Evolutionary conservation across 2,113 vertebrate genomes (phyloP).

Genomic region (Eira barbara): DNA sequence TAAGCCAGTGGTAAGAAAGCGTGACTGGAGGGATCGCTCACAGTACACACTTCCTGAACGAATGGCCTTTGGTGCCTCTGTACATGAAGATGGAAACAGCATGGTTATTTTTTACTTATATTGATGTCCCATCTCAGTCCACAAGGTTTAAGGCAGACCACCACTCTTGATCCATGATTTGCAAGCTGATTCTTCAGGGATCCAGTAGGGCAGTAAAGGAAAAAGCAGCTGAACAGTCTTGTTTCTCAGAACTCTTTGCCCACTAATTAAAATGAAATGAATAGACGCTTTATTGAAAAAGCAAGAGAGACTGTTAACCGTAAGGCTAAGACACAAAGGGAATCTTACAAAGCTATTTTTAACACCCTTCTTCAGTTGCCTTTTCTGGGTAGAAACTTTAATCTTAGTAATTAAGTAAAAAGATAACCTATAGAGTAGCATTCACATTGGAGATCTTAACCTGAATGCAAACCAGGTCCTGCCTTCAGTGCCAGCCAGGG

Average conservation of each 20-base stretch:
- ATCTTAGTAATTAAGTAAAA: not conserved
- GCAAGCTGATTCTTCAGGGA: not conserved
- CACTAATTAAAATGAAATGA: not conserved
- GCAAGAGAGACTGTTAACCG: not conserved
- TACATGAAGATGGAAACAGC: not conserved
- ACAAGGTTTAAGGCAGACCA: not conserved
- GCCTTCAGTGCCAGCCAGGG: not conserved
- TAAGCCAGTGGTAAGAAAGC: not conserved
- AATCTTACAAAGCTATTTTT: not conserved
- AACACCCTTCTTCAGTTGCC: not conserved
- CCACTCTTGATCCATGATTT: not conserved
- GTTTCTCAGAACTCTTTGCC: not conserved
- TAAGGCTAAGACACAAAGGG: not conserved
- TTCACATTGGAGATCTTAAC: not conserved
- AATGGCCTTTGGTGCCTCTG: not conserved
- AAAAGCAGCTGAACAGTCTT: slow-evolving; percentile 9
- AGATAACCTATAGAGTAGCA: not conserved
- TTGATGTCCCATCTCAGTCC: not conserved
- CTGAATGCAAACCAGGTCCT: not conserved
- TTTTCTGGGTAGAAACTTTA: not conserved
- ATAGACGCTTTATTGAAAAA: slow-evolving; percentile 2
- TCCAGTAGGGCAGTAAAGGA: not conserved
- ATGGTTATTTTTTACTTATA: not conserved
- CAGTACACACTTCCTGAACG: not conserved
- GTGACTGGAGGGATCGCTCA: not conserved